A percentile compares a stretch with the other conserved stretches of the same genome.
phyloP scores from a whole-genome alignment of 2,888 invertebrate species.

The Nephrotoma appendiculata region DNA sequence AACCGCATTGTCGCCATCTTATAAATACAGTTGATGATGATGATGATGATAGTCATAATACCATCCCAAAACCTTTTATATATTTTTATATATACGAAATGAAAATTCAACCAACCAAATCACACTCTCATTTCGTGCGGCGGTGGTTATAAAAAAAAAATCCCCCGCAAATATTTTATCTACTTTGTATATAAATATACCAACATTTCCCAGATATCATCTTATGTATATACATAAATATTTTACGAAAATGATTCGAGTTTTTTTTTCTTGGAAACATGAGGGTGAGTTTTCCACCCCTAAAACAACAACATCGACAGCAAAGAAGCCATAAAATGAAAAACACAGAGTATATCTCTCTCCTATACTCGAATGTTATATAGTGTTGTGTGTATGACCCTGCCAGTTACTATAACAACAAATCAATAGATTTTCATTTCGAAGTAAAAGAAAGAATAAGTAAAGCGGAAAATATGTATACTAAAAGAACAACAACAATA shows the following conservation, averaged over 20 bases:
- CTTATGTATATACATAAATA: not conserved
- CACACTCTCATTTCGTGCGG: not conserved
- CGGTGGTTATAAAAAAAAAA: not conserved
- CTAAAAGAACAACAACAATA: not conserved
- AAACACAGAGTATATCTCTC: not conserved
- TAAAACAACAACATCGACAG: not conserved
- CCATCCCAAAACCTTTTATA: not conserved
- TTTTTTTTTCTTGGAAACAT: not conserved
- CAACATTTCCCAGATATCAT: not conserved
- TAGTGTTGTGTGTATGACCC: constrained; percentile 10
- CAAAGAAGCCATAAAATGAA: not conserved
- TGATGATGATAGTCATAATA: not conserved
- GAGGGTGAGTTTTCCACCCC: not conserved
- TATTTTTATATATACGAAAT: not conserved
- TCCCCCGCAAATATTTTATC: not conserved
- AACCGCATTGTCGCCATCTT: constrained; percentile 1
- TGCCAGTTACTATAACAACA: constrained; percentile 13
- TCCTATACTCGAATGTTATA: not conserved
- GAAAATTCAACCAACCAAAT: not conserved
- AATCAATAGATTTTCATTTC: constrained; percentile 14
- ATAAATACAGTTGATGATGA: not conserved
- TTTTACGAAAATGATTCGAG: not conserved
- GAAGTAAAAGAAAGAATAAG: not conserved
- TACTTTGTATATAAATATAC: not conserved
- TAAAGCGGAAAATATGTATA: not conserved